phyloP scores from a whole-genome alignment of 2,888 invertebrate species.

The Calameuta idolon region DNA sequence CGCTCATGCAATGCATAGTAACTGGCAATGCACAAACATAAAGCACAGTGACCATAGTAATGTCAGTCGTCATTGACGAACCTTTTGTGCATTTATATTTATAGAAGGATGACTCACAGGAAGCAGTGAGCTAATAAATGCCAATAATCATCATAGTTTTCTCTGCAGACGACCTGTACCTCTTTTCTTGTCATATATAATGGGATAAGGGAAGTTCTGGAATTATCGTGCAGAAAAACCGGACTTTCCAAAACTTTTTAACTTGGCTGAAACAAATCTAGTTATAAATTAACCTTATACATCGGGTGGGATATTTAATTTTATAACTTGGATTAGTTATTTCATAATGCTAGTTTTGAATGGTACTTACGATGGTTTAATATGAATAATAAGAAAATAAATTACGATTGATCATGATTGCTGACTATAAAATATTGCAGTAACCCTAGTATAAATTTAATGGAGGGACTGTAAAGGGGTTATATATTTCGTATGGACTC shows the following conservation, averaged over 20 bases:
- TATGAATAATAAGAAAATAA: no score
- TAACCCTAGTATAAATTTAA: no score
- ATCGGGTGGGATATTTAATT: no score
- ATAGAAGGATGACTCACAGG: constrained; percentile 42
- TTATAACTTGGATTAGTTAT: no score
- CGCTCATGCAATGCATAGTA: background rate
- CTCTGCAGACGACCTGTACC: background rate
- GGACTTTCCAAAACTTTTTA: background rate
- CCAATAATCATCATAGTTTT: constrained; percentile 10
- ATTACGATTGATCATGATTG: background rate
- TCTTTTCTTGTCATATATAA: background rate
- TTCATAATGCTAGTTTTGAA: no score
- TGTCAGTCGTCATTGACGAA: background rate
- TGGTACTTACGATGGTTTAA: no score
- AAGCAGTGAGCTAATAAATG: constrained; percentile 19
- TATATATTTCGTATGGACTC: no score
- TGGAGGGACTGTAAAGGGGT: no score
- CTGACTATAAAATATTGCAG: background rate
- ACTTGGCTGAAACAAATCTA: background rate
- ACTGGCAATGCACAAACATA: background rate
- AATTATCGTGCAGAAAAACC: background rate
- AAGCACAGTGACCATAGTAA: background rate
- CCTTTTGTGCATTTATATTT: constrained; percentile 29
- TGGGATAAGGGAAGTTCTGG: background rate
- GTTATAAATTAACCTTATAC: background rate